phyloP scores from a whole-genome alignment of 2,797 vertebrate species.

The Mus spretus region DNA sequence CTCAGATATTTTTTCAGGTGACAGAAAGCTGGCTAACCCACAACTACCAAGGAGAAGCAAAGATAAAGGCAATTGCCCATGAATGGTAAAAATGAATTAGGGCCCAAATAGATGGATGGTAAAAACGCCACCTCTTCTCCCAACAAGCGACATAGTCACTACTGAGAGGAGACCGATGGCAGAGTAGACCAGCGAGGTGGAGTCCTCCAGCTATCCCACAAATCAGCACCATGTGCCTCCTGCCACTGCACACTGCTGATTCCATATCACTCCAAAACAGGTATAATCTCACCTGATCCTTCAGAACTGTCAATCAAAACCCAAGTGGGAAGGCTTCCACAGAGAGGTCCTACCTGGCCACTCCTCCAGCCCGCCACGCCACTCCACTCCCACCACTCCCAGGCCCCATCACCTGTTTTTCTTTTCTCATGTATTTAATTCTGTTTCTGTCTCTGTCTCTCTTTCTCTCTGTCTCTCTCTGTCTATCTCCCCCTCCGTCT shows the following conservation, averaged over 20 bases:
- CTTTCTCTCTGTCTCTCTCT: not conserved
- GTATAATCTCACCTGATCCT: not conserved
- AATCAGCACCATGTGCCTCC: not conserved
- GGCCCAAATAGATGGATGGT: not conserved
- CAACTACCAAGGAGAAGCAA: not conserved
- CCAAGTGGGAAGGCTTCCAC: not conserved
- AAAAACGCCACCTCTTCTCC: not conserved
- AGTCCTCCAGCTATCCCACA: not conserved
- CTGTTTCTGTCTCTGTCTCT: not conserved
- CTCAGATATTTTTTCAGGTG: not conserved
- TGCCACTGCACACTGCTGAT: not conserved
- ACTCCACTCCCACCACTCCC: not conserved
- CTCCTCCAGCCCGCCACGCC: rapidly evolving
- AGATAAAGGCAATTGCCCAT: not conserved
- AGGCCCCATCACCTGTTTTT: not conserved
- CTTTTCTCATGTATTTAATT: not conserved
- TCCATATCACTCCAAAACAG: not conserved
- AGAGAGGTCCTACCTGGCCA: not conserved
- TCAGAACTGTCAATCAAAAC: not conserved
- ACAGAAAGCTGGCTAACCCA: not conserved
- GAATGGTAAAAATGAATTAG: not conserved
- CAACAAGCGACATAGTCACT: not conserved
- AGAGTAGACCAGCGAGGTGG: too few species aligned
- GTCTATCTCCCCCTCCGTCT: not conserved
- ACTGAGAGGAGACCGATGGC: not conserved